A percentile compares a stretch with the other conserved stretches of the same genome.
phyloP scores from a whole-genome alignment of 2,797 vertebrate species.

The Poeciliopsis gracilis region DNA sequence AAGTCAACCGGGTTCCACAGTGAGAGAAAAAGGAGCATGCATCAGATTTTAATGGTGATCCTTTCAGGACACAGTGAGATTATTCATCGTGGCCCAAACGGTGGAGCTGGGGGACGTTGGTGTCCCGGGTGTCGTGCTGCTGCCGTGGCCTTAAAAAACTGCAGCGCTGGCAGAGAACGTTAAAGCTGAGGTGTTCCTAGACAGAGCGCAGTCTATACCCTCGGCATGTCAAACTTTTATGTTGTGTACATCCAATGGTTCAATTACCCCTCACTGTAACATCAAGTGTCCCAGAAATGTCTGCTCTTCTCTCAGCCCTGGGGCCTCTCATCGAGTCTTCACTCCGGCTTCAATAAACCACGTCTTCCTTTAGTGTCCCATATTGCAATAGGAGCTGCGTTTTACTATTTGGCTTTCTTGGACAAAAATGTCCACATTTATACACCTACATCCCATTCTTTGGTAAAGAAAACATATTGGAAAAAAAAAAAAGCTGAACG shows the following conservation, averaged over 20 bases:
- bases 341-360: conserved; percentile 44
- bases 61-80: conserved; percentile 15
- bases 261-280: conserved; percentile 68
- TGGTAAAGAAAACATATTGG: conserved; percentile 28
- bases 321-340: conserved; percentile 48
- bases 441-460: conserved; percentile 50
- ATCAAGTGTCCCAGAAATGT: conserved; percentile 74
- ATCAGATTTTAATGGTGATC: conserved; percentile 3
- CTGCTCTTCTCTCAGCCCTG: conserved; percentile 41
- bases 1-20: conserved; percentile 2
- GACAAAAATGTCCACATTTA: conserved; percentile 36
- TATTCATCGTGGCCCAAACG: conserved; percentile 11
- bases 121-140: neutral
- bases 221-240: conserved; percentile 49
- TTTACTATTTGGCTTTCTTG: conserved; percentile 37
- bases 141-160: conserved; percentile 34
- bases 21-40: neutral
- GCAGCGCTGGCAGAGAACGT: conserved; percentile 44
- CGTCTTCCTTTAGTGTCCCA: conserved; percentile 47
- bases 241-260: conserved; percentile 53
- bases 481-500: neutral
- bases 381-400: conserved; percentile 26
- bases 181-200: conserved; percentile 54
- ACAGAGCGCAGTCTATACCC: conserved; percentile 48
- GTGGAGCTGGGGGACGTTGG: neutral